Conservation (phyloP, 2,113 vertebrate genomes). For the Rhinolophus sinicus region DNA sequence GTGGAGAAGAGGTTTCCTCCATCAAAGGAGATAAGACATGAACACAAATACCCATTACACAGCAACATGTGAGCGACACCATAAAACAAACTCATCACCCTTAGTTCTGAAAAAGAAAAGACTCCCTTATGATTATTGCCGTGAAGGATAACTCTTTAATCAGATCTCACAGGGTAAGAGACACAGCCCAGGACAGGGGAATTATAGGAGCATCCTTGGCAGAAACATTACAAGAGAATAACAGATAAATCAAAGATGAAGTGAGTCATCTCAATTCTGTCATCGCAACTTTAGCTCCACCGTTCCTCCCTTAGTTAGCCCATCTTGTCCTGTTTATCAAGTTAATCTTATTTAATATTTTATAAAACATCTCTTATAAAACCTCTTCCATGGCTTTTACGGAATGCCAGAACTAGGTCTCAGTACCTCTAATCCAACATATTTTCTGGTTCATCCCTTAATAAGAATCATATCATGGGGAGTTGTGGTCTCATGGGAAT, state of each 20-base stretch:
- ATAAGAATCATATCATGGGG: not conserved
- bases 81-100: not conserved
- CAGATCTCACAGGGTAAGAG: not conserved
- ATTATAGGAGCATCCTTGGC: not conserved
- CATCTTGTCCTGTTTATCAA: not conserved
- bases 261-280: not conserved
- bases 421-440: not conserved
- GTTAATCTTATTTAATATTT: not conserved
- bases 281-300: not conserved
- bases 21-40: not conserved
- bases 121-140: not conserved
- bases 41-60: not conserved
- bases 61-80: not conserved
- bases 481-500: not conserved
- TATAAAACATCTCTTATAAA: not conserved
- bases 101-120: not conserved
- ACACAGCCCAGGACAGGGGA: not conserved
- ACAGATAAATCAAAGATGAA: not conserved
- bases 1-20: not conserved
- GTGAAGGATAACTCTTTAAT: not conserved
- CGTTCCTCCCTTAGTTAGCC: not conserved
- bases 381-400: not conserved
- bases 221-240: not conserved
- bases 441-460: slow-evolving; percentile 24
- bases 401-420: not conserved